Percentiles rank a stretch among this genome's conserved stretches.
These are phyloP conservation scores for Ricordea florida DNA, from an alignment of 92 coral and sea anemone genomes.

Conservation along the genomic window DNA sequence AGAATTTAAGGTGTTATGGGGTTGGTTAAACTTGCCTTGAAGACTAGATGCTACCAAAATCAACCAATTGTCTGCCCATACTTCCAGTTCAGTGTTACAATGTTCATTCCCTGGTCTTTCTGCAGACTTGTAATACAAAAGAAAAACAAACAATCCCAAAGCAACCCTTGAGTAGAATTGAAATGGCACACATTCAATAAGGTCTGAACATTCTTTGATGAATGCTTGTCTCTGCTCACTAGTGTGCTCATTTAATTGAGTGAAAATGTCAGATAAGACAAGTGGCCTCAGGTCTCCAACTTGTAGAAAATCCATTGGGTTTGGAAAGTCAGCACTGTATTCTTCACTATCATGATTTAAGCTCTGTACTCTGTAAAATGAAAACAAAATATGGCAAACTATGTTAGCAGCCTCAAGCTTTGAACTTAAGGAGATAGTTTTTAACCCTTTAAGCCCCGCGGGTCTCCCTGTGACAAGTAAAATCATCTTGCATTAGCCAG, in stretches of 20 bases:
- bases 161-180: constrained; percentile 40
- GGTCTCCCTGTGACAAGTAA: no score
- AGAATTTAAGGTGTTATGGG: no score
- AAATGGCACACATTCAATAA: constrained; percentile 31
- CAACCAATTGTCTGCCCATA: constrained; percentile 52
- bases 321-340: constrained; percentile 10
- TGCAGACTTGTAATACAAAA: constrained; percentile 25
- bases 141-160: constrained; percentile 45
- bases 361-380: constrained; percentile 15
- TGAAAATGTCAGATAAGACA: neutral
- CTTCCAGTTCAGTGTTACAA: constrained; percentile 19
- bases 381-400: neutral
- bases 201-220: constrained; percentile 22
- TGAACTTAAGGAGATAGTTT: no score
- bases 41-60: constrained; percentile 30
- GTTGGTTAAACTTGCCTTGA: neutral
- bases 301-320: constrained; percentile 49
- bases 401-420: no score
- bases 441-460: no score
- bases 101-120: neutral
- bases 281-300: neutral
- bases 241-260: neutral
- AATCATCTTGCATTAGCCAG: no score
- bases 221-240: constrained; percentile 22
- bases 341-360: neutral